Conservation (phyloP, 2,888 invertebrate genomes). For the Nephrotoma guestfalica region DNA sequence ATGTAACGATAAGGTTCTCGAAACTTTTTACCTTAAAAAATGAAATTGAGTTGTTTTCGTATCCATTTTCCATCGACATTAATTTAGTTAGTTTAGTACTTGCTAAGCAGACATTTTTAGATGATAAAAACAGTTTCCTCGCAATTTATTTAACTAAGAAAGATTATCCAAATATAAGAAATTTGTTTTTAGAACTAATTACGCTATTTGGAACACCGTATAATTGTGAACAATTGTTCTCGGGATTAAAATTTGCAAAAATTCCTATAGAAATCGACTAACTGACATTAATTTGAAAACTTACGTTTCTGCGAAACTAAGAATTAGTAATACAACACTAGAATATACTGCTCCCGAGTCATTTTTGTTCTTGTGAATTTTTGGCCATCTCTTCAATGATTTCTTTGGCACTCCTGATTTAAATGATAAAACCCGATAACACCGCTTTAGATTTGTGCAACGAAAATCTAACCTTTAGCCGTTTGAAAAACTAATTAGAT, state of each 20-base stretch:
- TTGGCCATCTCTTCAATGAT: no score
- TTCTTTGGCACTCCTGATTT: no score
- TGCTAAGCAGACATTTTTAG: neutral
- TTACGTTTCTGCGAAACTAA: no score
- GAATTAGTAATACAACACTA: neutral
- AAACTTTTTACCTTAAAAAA: neutral
- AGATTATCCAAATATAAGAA: neutral
- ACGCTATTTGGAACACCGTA: neutral
- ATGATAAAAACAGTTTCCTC: neutral
- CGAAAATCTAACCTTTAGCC: no score
- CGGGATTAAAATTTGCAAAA: neutral
- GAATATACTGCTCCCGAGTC: neutral
- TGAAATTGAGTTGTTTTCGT: neutral
- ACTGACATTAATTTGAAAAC: no score
- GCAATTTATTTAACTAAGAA: neutral
- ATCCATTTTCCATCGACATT: neutral
- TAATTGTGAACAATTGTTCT: neutral
- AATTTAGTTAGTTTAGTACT: neutral
- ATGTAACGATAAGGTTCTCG: neutral
- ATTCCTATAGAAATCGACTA: neutral
- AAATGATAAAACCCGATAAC: no score
- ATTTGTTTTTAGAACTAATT: neutral
- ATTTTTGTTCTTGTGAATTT: no score
- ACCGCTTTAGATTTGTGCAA: no score
- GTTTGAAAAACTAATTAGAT: no score